Percentiles rank a stretch among this genome's conserved stretches.
These are phyloP conservation scores for Distichodus sexfasciatus DNA, from an alignment of 2,797 vertebrate genomes.

Conservation along the genomic window DNA sequence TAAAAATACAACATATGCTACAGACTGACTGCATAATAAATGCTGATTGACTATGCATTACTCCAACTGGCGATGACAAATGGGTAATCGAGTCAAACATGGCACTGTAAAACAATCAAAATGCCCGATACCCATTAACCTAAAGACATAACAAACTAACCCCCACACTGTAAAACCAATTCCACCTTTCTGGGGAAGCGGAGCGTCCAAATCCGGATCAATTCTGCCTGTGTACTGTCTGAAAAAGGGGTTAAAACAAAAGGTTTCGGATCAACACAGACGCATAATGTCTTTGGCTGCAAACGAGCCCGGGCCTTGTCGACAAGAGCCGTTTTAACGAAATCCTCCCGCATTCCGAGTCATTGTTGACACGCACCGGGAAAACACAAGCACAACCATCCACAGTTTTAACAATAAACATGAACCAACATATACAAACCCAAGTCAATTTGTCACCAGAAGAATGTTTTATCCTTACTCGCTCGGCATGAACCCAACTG, in stretches of 20 bases:
- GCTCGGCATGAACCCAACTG: constrained; percentile 31
- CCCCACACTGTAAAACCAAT: too few relatives aligned
- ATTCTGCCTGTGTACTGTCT: background rate
- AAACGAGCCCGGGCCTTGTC: constrained; percentile 20
- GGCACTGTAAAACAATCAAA: background rate
- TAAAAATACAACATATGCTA: too few relatives aligned
- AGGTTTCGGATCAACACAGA: constrained; percentile 34
- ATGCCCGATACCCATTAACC: constrained; percentile 7
- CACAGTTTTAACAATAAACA: background rate
- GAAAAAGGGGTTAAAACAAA: constrained; percentile 30
- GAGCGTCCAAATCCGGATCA: background rate
- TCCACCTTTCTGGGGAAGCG: background rate
- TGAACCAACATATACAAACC: background rate
- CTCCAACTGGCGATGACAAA: background rate
- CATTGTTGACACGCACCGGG: background rate
- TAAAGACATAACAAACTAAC: constrained; percentile 1
- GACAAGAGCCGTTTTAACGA: constrained; percentile 6
- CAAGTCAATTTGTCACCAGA: background rate
- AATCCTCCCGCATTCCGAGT: constrained; percentile 1
- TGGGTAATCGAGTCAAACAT: background rate
- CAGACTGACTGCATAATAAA: background rate
- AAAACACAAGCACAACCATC: too few relatives aligned
- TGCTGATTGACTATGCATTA: background rate
- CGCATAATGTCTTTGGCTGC: constrained; percentile 3
- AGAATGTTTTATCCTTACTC: background rate